Base-by-base conservation (phyloP, 2,113 vertebrate genomes). In the Phodopus roborovskii region DNA sequence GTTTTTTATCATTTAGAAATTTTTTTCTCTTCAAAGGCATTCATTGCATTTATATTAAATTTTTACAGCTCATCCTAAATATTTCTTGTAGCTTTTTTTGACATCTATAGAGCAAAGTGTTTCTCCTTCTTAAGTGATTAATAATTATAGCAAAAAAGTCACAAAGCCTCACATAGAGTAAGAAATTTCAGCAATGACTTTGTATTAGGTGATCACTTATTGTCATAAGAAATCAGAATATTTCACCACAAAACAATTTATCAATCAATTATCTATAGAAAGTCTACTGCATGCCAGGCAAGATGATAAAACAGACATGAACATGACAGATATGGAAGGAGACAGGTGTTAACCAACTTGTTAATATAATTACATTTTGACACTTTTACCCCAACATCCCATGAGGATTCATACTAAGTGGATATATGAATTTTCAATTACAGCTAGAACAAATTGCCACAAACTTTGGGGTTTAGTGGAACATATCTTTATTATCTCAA, bases 291-390 rank as follows among this genome's bases (percentile, higher is more conserved):
- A 22, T 68, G 53, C 33, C 30, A 83, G 83, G 7, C 26, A 88
- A 87, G 50, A 17, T 42, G 36, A 48, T 87, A 89, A 82, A 20
- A 15, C 73, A 86, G 33, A 53, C 73, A 71, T 56, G 73, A 91
- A 2, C 36, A 73, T 22, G 60, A 33, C 24, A 94, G 48, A 50
- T 91, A 92, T 91, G 66, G 58, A 58, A 62, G 30, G 36, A 96
- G 62, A 93, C 71, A 89, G 88, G 88, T 28, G 70, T 86, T 96
- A 62, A n/a, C 17, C 53, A 90, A 86, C 82, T 78, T 91, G 70
- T 60, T 96, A 75, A n/a, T 73, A 26, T 83, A 88, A 94, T 87
- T 82, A 90, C 45, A 60, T 70, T 95, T 91, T 91, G 30, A 93
- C 19, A 92, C 89, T 39, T 64, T 94, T 48, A 85, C 1, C n/a